Conservation (phyloP, 2,797 vertebrate genomes). For the Manis pentadactyla region DNA sequence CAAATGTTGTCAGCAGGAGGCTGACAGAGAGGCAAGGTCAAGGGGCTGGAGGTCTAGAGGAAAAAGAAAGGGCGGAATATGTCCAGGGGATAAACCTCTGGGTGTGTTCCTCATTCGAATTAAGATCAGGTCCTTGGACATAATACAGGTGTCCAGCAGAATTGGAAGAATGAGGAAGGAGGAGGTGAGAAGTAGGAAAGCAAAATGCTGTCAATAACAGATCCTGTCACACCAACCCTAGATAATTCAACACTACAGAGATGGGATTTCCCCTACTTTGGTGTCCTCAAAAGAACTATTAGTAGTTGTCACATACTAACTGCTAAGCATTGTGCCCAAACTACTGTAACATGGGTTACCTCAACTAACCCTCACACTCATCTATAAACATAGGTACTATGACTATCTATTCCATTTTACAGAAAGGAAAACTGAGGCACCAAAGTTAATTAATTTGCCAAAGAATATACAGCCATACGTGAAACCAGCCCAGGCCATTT, state of each 20-base stretch:
- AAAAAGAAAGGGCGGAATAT: neutral
- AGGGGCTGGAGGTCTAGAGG: neutral
- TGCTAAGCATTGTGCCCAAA: neutral
- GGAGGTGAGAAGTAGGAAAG: neutral
- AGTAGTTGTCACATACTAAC: neutral
- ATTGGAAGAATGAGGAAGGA: neutral
- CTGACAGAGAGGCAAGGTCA: neutral
- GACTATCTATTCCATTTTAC: neutral
- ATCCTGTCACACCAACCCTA: neutral
- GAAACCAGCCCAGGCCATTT: neutral
- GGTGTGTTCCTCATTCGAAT: neutral
- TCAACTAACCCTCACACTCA: neutral
- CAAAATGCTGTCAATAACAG: neutral
- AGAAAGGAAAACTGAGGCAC: neutral
- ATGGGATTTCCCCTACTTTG: neutral
- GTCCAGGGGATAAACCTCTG: neutral
- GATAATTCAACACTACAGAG: neutral
- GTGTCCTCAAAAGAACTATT: neutral
- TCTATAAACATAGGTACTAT: neutral
- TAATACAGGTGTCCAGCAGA: neutral
- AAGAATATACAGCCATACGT: neutral
- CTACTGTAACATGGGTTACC: neutral
- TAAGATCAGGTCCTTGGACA: neutral
- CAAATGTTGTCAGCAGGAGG: neutral
- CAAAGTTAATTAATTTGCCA: neutral